Conservation (phyloP, 2,888 invertebrate species). For the Cheilosia variabilis region DNA sequence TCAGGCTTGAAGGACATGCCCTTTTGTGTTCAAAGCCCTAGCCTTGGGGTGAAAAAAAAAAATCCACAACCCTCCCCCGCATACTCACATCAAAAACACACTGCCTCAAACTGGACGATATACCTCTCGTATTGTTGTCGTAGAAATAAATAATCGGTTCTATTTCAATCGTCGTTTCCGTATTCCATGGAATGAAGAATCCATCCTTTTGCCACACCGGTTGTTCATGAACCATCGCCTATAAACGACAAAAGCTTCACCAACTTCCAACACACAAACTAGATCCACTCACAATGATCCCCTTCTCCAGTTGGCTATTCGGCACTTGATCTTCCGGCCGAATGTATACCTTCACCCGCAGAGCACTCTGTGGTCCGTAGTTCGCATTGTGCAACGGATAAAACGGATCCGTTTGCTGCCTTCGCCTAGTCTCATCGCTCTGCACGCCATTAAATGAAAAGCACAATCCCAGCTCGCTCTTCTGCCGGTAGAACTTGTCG, state of each 20-base stretch:
- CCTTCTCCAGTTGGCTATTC: constrained; percentile 77
- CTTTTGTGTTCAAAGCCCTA: too few species aligned
- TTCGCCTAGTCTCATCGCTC: constrained; percentile 77
- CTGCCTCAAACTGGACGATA: constrained; percentile 78
- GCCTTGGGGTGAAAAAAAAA: neutral
- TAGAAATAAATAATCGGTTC: constrained; percentile 81
- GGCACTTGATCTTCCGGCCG: constrained; percentile 79
- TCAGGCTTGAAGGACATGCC: too few species aligned
- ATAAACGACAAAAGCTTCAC: neutral
- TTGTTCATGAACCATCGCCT: constrained; percentile 80
- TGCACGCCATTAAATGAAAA: constrained; percentile 84
- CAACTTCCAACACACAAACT: neutral
- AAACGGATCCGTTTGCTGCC: constrained; percentile 76
- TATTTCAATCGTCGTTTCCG: constrained; percentile 79
- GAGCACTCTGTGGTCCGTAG: constrained; percentile 79
- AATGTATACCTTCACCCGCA: constrained; percentile 78
- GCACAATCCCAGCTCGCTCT: constrained; percentile 84
- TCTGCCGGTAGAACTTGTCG: constrained; percentile 83
- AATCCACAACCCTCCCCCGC: neutral
- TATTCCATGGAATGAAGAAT: constrained; percentile 79
- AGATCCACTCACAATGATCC: constrained; percentile 55
- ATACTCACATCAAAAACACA: constrained; percentile 80
- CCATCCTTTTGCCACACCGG: constrained; percentile 79
- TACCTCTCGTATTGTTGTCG: constrained; percentile 79
- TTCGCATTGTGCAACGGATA: constrained; percentile 80